phyloP scores from a whole-genome alignment of 2,888 invertebrate species.

The Heteromyza rotundicornis region DNA sequence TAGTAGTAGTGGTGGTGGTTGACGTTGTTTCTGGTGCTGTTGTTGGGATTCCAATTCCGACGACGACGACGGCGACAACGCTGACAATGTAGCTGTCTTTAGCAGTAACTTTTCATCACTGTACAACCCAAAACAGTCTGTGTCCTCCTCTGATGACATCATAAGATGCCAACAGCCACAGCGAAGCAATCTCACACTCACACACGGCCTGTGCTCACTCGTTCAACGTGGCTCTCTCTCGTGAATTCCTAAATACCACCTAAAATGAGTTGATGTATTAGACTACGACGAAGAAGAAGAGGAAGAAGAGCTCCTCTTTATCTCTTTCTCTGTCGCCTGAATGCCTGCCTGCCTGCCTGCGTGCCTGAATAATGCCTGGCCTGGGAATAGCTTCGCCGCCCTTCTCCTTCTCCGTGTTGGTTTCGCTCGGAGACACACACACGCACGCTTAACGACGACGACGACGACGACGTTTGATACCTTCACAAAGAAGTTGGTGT shows the following conservation, averaged over 20 bases:
- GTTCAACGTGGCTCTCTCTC: neutral
- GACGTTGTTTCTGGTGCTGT: slow-evolving; percentile 74
- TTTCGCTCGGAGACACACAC: slow-evolving; percentile 13
- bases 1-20: slow-evolving; percentile 55
- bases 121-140: slow-evolving; percentile 91
- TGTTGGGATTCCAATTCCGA: slow-evolving; percentile 29
- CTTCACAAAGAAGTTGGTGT: neutral
- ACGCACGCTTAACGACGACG: slow-evolving; percentile 7
- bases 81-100: slow-evolving; percentile 69
- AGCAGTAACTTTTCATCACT: slow-evolving; percentile 86
- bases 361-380: no score
- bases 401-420: neutral
- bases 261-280: no score
- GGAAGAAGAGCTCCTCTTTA: no score
- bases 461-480: neutral
- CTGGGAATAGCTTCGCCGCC: neutral
- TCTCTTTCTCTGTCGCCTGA: slow-evolving; percentile 29
- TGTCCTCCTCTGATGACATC: slow-evolving; percentile 98
- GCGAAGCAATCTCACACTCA: slow-evolving; percentile 34
- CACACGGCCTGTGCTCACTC: neutral
- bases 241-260: neutral
- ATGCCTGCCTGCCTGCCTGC: slow-evolving; percentile 7
- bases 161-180: slow-evolving; percentile 75
- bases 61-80: slow-evolving; percentile 27
- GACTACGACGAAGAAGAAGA: no score